Percentiles rank a stretch among this genome's conserved stretches.
These are phyloP conservation scores for Typhlichthys subterraneus DNA, from an alignment of 2,797 vertebrate species.

Conservation along the genomic window DNA sequence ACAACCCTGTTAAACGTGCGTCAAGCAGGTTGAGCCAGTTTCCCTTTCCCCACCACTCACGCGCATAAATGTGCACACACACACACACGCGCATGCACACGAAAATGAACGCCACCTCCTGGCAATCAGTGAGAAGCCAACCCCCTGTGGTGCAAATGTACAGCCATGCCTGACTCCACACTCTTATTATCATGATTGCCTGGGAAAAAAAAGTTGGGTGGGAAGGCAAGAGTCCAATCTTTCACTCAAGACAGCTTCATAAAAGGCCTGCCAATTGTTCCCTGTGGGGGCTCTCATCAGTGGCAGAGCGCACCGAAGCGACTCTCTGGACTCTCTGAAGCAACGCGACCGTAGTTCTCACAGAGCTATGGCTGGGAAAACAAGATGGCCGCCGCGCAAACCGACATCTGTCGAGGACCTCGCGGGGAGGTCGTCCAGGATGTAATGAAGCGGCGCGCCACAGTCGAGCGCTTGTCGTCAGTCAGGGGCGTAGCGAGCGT, in stretches of 20 bases:
- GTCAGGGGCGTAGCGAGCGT: slow-evolving; percentile 43
- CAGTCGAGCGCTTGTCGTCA: slow-evolving; percentile 53
- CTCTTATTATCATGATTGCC: slow-evolving; percentile 57
- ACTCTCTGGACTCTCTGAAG: slow-evolving; percentile 51
- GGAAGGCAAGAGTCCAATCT: slow-evolving; percentile 47
- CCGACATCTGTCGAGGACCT: slow-evolving; percentile 47
- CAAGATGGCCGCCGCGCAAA: slow-evolving; percentile 57
- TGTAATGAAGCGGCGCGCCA: slow-evolving; percentile 60
- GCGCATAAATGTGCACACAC: not conserved
- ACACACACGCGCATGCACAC: not conserved
- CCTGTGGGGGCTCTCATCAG: slow-evolving; percentile 62
- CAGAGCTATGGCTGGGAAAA: slow-evolving; percentile 26
- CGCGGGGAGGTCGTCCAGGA: slow-evolving; percentile 53
- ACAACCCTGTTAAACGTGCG: not conserved
- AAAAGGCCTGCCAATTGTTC: slow-evolving; percentile 48
- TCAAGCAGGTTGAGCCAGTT: not conserved
- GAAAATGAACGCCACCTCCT: slow-evolving; percentile 6
- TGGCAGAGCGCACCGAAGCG: slow-evolving; percentile 38
- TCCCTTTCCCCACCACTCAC: not conserved
- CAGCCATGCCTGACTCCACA: slow-evolving; percentile 49
- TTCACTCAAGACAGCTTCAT: slow-evolving; percentile 60
- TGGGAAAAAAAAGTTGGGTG: slow-evolving; percentile 45
- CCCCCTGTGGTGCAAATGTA: slow-evolving; percentile 39
- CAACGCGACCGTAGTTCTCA: slow-evolving; percentile 51
- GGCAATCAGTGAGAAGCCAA: slow-evolving; percentile 16